Evolutionary conservation across 2,797 vertebrate species (phyloP), one percentile per base, ranked within the genome.

Genomic region (Luscinia luscinia): DNA sequence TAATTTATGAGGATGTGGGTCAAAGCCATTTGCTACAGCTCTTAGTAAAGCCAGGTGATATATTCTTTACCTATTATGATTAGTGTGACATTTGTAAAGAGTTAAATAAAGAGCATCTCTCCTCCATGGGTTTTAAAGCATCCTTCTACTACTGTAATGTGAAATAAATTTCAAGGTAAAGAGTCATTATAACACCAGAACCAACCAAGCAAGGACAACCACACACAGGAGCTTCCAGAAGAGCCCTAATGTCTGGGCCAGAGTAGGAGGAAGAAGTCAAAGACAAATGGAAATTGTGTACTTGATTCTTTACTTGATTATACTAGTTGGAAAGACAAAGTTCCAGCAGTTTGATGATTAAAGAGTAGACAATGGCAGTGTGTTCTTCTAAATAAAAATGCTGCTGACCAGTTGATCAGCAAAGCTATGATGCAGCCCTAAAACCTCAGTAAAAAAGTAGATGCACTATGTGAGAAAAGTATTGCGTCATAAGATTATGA

Each of bases 31-130:
- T 94, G 80, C 83, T 84, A 67, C 66, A 93, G 73, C 57, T 91
- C 64, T 76, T 4, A 26, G 32, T 80, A 93, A 96, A 97, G 87
- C 82, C 89, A 67, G 84, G 55, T 73, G 96, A 85, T 88, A 63
- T 26, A 69, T 94, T 96, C 91, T 89, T 94, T 81, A 78, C 93
- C 95, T 95, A 36, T 68, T 61, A 69, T 86, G 84, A 90, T 73
- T 93, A 95, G 88, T 93, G 82, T 90, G 91, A 96, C 96, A 97
- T 95, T 82, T 97, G 95, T 8, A 34, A 55, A 82, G 91, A 95
- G 93, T 97, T 97, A 94, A 90, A 75, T 79, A 87, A 91, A 64
- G 43, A 82, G 13, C 66, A 78, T 59, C 36, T 80, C 41, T 84
- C 30, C 40, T 93, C 40, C 40, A 22, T 1, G 2, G 2, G 1